These are phyloP conservation scores for Pogonomyrmex californicus DNA, from an alignment of 1,140 invertebrate species.

Conservation along the genomic window DNA sequence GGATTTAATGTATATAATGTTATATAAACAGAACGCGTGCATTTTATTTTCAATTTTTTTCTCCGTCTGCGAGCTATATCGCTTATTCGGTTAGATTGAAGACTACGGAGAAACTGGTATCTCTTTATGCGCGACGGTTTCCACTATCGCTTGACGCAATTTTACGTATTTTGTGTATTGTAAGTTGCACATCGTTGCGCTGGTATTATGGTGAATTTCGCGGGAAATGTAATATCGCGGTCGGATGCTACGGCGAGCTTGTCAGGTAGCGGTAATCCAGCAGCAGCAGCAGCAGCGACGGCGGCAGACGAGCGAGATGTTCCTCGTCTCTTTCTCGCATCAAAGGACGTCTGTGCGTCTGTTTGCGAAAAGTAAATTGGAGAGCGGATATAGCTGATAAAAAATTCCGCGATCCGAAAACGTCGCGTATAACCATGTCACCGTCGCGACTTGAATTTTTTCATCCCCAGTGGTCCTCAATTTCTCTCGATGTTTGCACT, in stretches of 20 bases:
- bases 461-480: neutral
- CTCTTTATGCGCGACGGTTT: constrained; percentile 27
- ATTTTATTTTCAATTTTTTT: constrained; percentile 15
- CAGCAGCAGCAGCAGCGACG: neutral
- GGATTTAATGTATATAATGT: neutral
- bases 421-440: neutral
- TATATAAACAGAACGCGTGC: neutral
- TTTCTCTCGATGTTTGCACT: neutral
- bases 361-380: constrained; percentile 28
- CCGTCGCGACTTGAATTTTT: neutral
- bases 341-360: constrained; percentile 33
- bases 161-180: constrained; percentile 55
- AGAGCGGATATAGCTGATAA: constrained; percentile 17
- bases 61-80: neutral
- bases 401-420: constrained; percentile 21
- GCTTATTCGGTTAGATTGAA: constrained; percentile 21
- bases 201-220: constrained; percentile 39
- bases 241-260: constrained; percentile 40
- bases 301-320: too few relatives aligned
- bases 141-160: constrained; percentile 28
- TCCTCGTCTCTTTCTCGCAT: constrained; percentile 4
- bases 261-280: constrained; percentile 36
- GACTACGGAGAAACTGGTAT: neutral
- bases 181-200: constrained; percentile 37
- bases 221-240: constrained; percentile 50